Evolutionary conservation across 2,797 vertebrate species (phyloP), one percentile per base, ranked within the genome.

Genomic region (Lophius americanus): DNA sequence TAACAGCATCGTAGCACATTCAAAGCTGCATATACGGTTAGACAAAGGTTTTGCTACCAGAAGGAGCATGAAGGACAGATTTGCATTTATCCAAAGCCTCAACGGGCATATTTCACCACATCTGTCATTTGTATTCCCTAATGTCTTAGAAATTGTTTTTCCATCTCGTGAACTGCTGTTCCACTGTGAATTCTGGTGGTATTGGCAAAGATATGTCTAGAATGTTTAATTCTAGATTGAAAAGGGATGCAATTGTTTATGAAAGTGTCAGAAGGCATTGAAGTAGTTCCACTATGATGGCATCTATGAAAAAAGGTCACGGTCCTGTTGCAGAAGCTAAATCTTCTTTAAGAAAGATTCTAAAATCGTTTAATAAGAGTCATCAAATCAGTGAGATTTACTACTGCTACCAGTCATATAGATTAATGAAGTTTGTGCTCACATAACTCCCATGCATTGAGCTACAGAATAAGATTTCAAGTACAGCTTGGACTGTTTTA

Each of bases 31-130:
- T 60, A 68, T 60, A 76, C 78, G 49, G 48, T 48, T 46, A 9
- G 38, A 52, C 49, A 58, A 69, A 66, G 69, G 38, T 70, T 51
- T 53, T 70, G 51, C 66, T 64, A 51, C 64, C 23, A 0, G 12
- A 35, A 50, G 32, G 65, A 70, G 41, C 54, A 54, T 79, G 71
- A 79, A 85, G 74, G 74, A 68, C 61, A 76, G 43, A 85, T 85
- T 78, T 79, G 67, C 78, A 85, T 87, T 82, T 75, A 51, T 14
- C 74, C 41, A 48, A 71, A 83, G 56, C 70, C 75, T 48, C 36
- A 53, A 79, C 56, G 59, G 67, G 68, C 63, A 64, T 46, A 77
- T 76, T 76, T 75, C 66, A 68, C 42, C 78, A 65, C 72, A 82
- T 84, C 68, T 83, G 73, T 78, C 72, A 67, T 36, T 64, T 49